Evolutionary conservation across 30 jellyfish, hydroid and myxozoan genomes (phyloP).

Genomic region (Aurelia coerulea): DNA sequence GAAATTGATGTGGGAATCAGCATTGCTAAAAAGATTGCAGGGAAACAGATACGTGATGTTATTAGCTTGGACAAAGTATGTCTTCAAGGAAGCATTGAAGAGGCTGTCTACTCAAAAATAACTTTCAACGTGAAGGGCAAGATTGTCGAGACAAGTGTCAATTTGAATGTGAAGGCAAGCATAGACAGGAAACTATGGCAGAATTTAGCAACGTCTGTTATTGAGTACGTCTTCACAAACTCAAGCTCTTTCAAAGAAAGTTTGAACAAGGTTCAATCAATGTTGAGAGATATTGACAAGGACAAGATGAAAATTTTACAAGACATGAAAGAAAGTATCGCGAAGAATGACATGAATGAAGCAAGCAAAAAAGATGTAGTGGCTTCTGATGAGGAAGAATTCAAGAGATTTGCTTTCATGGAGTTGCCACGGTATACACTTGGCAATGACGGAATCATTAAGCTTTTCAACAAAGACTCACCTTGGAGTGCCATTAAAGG

Average conservation of each 20-base stretch:
- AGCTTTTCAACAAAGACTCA: constrained; percentile 74
- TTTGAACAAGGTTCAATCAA: constrained; percentile 27
- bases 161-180: constrained; percentile 40
- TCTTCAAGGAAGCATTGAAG: constrained; percentile 61
- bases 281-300: constrained; percentile 71
- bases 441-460: constrained; percentile 81
- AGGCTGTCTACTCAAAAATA: constrained; percentile 65
- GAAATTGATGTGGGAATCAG: constrained; percentile 73
- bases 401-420: constrained; percentile 67
- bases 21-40: constrained; percentile 54
- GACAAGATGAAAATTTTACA: constrained; percentile 39
- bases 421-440: constrained; percentile 87
- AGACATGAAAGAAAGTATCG: constrained; percentile 19
- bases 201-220: constrained; percentile 61
- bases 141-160: constrained; percentile 35
- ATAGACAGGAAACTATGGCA: constrained; percentile 68
- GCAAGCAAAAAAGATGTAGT: constrained; percentile 47
- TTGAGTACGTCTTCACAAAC: constrained; percentile 65
- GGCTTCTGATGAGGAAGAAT: constrained; percentile 65
- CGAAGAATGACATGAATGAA: constrained; percentile 57
- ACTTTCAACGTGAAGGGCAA: constrained; percentile 48
- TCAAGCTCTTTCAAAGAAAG: constrained; percentile 60
- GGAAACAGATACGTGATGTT: constrained; percentile 36
- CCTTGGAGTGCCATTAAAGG: constrained; percentile 73
- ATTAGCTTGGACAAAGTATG: constrained; percentile 61